These are phyloP conservation scores for Cyanocitta stelleri DNA, from an alignment of 2,113 vertebrate genomes.

Conservation along the genomic window DNA sequence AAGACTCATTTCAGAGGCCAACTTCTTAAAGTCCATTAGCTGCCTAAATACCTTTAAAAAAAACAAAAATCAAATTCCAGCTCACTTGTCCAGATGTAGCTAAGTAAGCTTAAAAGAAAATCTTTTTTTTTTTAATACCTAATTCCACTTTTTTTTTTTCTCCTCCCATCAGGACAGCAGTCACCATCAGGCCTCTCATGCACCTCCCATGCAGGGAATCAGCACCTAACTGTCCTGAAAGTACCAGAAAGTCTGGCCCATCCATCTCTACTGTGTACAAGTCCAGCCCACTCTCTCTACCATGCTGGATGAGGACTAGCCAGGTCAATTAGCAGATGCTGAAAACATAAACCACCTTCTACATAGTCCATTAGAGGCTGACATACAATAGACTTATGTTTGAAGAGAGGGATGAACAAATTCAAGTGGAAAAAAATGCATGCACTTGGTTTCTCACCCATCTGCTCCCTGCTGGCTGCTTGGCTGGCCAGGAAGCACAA, in stretches of 20 bases:
- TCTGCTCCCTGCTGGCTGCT: background rate
- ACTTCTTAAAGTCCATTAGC: background rate
- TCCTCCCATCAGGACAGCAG: background rate
- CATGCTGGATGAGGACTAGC: background rate
- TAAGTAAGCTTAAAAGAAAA: background rate
- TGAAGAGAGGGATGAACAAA: slow-evolving; percentile 29
- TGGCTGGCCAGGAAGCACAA: background rate
- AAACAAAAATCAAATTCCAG: background rate
- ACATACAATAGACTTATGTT: background rate
- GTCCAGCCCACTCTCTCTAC: background rate
- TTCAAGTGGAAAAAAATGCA: background rate
- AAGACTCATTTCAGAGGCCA: background rate
- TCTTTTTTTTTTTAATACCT: background rate
- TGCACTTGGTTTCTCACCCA: background rate
- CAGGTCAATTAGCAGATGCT: background rate
- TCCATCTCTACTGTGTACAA: background rate
- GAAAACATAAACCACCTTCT: slow-evolving; percentile 1
- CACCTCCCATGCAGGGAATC: background rate
- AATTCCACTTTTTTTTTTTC: background rate
- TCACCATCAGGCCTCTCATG: background rate
- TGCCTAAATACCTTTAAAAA: background rate
- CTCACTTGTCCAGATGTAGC: background rate
- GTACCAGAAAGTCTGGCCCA: background rate
- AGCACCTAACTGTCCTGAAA: background rate
- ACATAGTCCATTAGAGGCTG: background rate